Evolutionary conservation across 2,113 vertebrate species (phyloP).

Genomic region (Salvelinus namaycush): DNA sequence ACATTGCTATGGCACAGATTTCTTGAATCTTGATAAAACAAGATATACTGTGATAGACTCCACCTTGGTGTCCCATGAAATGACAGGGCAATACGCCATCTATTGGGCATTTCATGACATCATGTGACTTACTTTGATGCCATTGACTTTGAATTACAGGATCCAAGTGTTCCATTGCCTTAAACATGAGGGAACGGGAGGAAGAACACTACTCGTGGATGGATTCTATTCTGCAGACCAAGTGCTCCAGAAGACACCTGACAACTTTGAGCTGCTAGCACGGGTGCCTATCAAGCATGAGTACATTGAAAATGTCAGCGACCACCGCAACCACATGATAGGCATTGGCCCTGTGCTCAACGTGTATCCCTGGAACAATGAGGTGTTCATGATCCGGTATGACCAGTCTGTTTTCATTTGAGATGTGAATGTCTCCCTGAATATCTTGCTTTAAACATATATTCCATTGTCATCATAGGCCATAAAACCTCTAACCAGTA

Average conservation of each 20-base stretch:
- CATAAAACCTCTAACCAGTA: no score
- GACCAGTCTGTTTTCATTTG: not conserved
- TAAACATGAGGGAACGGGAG: constrained; percentile 88
- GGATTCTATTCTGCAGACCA: constrained; percentile 87
- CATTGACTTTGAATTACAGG: constrained; percentile 59
- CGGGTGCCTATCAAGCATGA: constrained; percentile 86
- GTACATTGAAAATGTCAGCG: constrained; percentile 80
- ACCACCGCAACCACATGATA: constrained; percentile 85
- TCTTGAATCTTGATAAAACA: not conserved
- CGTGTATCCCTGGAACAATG: constrained; percentile 92
- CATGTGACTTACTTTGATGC: not conserved
- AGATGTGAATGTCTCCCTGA: not conserved
- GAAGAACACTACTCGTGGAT: constrained; percentile 87
- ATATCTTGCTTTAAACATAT: no score
- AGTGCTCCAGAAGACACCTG: constrained; percentile 71
- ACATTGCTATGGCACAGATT: not conserved
- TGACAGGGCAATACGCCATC: no score
- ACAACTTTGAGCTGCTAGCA: constrained; percentile 83
- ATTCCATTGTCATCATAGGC: no score
- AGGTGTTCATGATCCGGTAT: constrained; percentile 89
- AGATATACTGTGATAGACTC: not conserved
- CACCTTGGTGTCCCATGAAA: no score
- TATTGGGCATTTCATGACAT: no score
- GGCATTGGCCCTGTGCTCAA: constrained; percentile 86
- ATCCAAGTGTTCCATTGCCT: constrained; percentile 95